Evolutionary conservation across 2,797 vertebrate species (phyloP).

Genomic region (Pagetopsis macropterus): DNA sequence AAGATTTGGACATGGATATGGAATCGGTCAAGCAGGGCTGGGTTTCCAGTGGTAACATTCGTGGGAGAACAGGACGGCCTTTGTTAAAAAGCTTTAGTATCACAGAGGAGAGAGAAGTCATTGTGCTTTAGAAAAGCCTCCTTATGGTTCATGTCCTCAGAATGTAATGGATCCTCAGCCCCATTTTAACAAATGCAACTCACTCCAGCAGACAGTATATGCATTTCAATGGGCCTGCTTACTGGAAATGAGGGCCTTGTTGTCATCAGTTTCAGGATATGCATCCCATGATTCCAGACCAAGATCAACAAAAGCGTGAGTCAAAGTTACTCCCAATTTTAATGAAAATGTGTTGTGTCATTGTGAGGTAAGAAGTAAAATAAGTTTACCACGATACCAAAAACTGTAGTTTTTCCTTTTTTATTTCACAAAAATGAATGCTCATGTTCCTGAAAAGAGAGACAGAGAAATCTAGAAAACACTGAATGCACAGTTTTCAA

Average conservation of each 20-base stretch:
- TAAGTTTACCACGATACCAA: slow-evolving; percentile 52
- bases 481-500: slow-evolving; percentile 74
- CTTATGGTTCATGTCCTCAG: slow-evolving; percentile 81
- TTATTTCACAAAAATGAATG: slow-evolving; percentile 83
- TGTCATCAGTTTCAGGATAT: slow-evolving; percentile 50
- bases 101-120: slow-evolving; percentile 81
- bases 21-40: slow-evolving; percentile 72
- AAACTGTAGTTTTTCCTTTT: slow-evolving; percentile 60
- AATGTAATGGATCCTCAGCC: slow-evolving; percentile 80
- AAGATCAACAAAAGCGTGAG: slow-evolving; percentile 6
- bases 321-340: slow-evolving; percentile 3
- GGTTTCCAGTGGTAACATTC: slow-evolving; percentile 74
- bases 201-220: slow-evolving; percentile 63
- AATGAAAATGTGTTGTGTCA: slow-evolving; percentile 17
- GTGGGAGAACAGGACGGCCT: slow-evolving; percentile 80
- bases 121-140: slow-evolving; percentile 84
- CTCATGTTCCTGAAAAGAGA: slow-evolving; percentile 80
- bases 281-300: slow-evolving; percentile 8
- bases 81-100: slow-evolving; percentile 82
- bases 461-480: slow-evolving; percentile 77
- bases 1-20: slow-evolving; percentile 69
- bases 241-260: slow-evolving; percentile 48
- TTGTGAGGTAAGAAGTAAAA: slow-evolving; percentile 16
- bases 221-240: slow-evolving; percentile 56
- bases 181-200: slow-evolving; percentile 70